Base-by-base conservation (phyloP, 2,797 vertebrate species). In the Denticeps clupeoides region DNA sequence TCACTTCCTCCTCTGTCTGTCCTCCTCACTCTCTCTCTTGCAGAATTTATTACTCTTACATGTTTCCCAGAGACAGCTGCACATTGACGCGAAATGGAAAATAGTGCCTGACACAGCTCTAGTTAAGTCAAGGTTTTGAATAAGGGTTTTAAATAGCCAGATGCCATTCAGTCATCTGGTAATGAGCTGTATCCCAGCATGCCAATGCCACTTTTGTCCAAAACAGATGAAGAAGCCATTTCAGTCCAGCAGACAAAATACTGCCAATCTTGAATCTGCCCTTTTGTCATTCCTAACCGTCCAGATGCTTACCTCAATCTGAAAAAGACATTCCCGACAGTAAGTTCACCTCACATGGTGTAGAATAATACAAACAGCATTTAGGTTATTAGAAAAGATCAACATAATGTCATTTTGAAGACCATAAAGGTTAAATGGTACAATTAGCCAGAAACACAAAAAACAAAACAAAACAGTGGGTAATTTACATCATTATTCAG, bases 251-350 rank as follows among this genome's bases (percentile, higher is more conserved):
- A 64, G 63, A 62, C 58, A 59, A 56, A 64, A 65, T 55, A 56
- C 51, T 40, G 27, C 50, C 45, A 33, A 52, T 11, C n/a, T 55
- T 35, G 66, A 53, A 61, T 67, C 55, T 58, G 40, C 51, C 37
- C 21, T 50, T 47, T 27, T 51, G 47, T 59, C 41, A 51, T 46
- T 23, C 48, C 58, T 40, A 25, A 51, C 74, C 77, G 64, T 77
- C 77, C 78, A 83, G 75, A 77, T 75, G 79, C 64, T 77, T 63
- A 68, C 68, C 63, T 65, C 27, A 55, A 66, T 65, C 60, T 65
- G 56, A 55, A n/a, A n/a, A n/a, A n/a, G n/a, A n/a, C n/a, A n/a
- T n/a, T n/a, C n/a, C n/a, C n/a, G n/a, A n/a, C n/a, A n/a, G n/a
- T n/a, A n/a, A n/a, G n/a, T n/a, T n/a, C n/a, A n/a, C n/a, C n/a